Base-by-base conservation (phyloP, 2,888 invertebrate genomes). In the Apantesis nais region DNA sequence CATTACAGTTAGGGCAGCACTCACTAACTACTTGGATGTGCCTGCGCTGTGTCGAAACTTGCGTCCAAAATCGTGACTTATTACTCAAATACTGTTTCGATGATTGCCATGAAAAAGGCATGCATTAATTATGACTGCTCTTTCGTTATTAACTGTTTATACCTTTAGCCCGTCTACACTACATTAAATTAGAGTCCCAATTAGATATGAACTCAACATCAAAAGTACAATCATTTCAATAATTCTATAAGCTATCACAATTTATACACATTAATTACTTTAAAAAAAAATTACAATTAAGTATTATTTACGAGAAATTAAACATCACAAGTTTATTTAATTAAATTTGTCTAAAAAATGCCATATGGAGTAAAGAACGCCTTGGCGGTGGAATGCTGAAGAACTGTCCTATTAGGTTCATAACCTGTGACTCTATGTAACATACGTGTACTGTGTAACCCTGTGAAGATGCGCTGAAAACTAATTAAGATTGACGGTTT, bases 21-120 rank as follows among this genome's bases (percentile, higher is more conserved):
- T 83, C 83, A 84, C 85, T 83, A 81, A 85, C 83, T 79, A 81
- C 86, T 83, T 72, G 74, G 87, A 86, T 87, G 85, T 83, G 85
- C 69, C 66, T 29, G 71, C 29, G 70, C 85, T 80, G 81, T 90
- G 87, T 85, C 79, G 91, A 85, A 91, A 91, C 78, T 75, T 70
- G 75, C 74, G 62, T 75, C 83, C 79, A 83, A 81, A 85, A 79
- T 90, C 91, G 91, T 92, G 91, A 89, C 87, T 88, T 86, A 89
- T 88, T 85, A 77, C 77, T 84, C 75, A 79, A 83, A 79, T 78
- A 74, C 72, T 77, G 78, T 75, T 80, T 76, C 74, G 76, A 71
- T 75, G 73, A 80, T 81, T 72, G 67, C 72, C 60, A 72, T 69
- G 63, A 72, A 64, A 72, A 67, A 71, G n/a, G 73, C 80, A 78